A percentile compares a stretch with the other conserved stretches of the same genome.
phyloP scores from a whole-genome alignment of 1,140 invertebrate genomes.

The Saxidomus purpurata region DNA sequence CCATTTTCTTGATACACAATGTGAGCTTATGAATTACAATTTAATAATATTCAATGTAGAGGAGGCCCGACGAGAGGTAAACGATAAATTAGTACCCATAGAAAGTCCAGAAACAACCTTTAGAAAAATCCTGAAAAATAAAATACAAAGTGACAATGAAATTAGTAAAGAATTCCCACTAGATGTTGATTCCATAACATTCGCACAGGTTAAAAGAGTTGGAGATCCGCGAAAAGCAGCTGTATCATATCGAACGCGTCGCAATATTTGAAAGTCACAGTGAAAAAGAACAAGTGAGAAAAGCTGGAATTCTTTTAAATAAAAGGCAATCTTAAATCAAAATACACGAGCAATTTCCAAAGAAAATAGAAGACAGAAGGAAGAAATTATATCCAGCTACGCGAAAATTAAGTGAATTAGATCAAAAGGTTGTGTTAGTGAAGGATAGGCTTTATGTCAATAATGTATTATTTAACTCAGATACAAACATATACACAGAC shows the following conservation, averaged over 20 bases:
- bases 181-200: not conserved
- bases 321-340: not conserved
- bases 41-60: no score
- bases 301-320: not conserved
- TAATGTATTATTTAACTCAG: not conserved
- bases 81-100: no score
- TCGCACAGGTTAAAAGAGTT: not conserved
- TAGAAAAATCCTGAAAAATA: no score
- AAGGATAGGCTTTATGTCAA: not conserved
- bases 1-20: no score
- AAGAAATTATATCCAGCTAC: not conserved
- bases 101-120: no score
- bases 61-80: no score
- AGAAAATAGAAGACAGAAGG: not conserved
- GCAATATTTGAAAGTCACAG: not conserved
- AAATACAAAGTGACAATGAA: no score
- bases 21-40: no score
- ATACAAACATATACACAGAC: no score
- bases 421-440: not conserved
- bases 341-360: not conserved
- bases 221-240: not conserved
- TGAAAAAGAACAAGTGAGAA: not conserved
- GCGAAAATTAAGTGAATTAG: not conserved
- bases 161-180: no score
- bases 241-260: not conserved